Evolutionary conservation across 2,797 vertebrate genomes (phyloP), one percentile per base, ranked within the genome.

Genomic region (Thamnophis elegans): DNA sequence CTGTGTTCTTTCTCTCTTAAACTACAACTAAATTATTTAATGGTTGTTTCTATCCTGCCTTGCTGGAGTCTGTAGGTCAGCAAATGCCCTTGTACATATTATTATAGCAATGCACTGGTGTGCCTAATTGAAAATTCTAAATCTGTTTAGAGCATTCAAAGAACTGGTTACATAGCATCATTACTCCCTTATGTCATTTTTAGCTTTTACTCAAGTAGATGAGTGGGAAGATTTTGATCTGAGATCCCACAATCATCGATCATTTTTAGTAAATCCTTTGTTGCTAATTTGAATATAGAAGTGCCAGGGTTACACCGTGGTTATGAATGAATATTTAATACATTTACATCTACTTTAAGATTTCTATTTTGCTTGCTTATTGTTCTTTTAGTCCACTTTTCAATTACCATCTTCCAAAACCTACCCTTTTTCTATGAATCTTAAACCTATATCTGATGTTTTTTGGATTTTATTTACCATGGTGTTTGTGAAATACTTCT

Each of bases 1-100:
- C 89, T 25, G 42, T 82, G 28, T 68, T 88, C 55, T 13, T 95
- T 93, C 96, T 88, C 90, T 65, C 92, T 90, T 85, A 91, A 90
- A 51, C 28, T 47, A 85, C 56, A 89, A 0, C 26, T 62, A 53
- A 68, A 60, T 89, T 88, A 82, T 82, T 82, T 25, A 25, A 22
- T 47, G 42, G 10, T 4, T 42, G 28, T 20, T 59, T 85, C 59
- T 56, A 9, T 62, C 65, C 25, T 68, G 47, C 42, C 59, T 68
- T 55, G 68, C 42, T 56, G 20, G 32, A 87, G 28, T 8, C 36
- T 13, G 11, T 42, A 88, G 85, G 14, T 51, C 59, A 55, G 85
- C 36, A 54, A 91, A 87, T n/a, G 25, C 6, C 32, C 54, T 88
- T 28, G 42, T 85, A 51, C 60, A n/a, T 91, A 60, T 92, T 16